phyloP scores from a whole-genome alignment of 2,797 vertebrate genomes.

The Scolopax bukidnonensis region DNA sequence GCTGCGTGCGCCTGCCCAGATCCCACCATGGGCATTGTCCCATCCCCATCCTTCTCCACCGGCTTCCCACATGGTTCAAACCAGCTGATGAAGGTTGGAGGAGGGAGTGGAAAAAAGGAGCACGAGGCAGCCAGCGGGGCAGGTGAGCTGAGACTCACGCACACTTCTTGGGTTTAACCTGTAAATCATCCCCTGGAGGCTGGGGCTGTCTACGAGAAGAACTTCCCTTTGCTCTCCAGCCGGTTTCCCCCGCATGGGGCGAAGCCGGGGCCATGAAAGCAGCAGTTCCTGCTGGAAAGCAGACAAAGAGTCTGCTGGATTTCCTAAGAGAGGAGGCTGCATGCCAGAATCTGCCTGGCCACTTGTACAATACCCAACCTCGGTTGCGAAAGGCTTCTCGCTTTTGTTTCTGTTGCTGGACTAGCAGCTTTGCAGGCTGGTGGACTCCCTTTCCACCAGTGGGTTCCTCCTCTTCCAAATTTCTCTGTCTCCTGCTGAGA shows the following conservation, averaged over 20 bases:
- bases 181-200: conserved; percentile 22
- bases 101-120: neutral
- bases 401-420: conserved; percentile 37
- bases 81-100: neutral
- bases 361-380: conserved; percentile 43
- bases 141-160: conserved; percentile 3
- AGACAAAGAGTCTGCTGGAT: conserved; percentile 78
- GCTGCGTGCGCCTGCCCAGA: neutral
- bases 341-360: conserved; percentile 70
- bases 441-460: neutral
- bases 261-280: conserved; percentile 59
- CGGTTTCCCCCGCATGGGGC: conserved; percentile 33
- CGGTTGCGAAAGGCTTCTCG: conserved; percentile 66
- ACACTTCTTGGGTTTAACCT: neutral
- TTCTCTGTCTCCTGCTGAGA: neutral
- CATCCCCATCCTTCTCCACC: neutral
- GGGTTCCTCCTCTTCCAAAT: neutral
- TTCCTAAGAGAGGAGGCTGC: conserved; percentile 72
- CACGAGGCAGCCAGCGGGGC: neutral
- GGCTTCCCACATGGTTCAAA: neutral
- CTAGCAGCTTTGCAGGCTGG: neutral
- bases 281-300: conserved; percentile 72
- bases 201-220: conserved; percentile 1
- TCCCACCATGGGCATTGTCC: neutral
- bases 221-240: conserved; percentile 58